A percentile compares a stretch with the other conserved stretches of the same genome.
phyloP scores from a whole-genome alignment of 2,113 vertebrate species.

The Varanus komodoensis region DNA sequence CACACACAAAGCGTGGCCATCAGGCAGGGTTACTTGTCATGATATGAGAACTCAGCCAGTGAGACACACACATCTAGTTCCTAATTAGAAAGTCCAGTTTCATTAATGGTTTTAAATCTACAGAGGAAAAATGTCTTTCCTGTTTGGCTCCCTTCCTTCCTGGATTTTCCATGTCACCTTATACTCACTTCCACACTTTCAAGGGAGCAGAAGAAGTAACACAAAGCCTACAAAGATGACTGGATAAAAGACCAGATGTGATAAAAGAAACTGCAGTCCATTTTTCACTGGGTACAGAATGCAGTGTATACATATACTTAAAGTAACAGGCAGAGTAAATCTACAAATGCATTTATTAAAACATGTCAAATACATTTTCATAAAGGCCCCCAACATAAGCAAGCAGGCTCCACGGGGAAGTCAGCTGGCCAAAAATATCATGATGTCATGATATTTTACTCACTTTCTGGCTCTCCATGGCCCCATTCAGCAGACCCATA shows the following conservation, averaged over 20 bases:
- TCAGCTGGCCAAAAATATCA: conserved; percentile 61
- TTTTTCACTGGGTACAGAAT: conserved; percentile 40
- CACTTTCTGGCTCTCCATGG: conserved; percentile 54
- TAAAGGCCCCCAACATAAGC: conserved; percentile 64
- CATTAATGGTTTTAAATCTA: background rate
- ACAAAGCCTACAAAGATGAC: background rate
- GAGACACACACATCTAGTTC: background rate
- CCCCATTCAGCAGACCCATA: conserved; percentile 52
- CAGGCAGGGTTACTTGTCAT: too few relatives aligned
- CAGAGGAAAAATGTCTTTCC: background rate
- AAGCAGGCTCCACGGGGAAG: conserved; percentile 58
- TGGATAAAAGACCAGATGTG: conserved; percentile 55
- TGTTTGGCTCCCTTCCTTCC: background rate
- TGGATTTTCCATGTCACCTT: rapidly evolving
- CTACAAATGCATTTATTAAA: conserved; percentile 63
- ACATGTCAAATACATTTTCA: conserved; percentile 64
- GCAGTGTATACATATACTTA: conserved; percentile 45
- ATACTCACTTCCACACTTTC: background rate
- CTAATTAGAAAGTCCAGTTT: background rate
- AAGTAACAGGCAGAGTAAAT: conserved; percentile 54
- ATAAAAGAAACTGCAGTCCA: conserved; percentile 42
- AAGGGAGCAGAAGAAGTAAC: rapidly evolving
- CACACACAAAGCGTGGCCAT: too few relatives aligned
- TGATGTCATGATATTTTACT: conserved; percentile 61
- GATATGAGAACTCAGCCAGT: background rate